Evolutionary conservation across 2,888 invertebrate species (phyloP).

Genomic region (Griposia aprilina): DNA sequence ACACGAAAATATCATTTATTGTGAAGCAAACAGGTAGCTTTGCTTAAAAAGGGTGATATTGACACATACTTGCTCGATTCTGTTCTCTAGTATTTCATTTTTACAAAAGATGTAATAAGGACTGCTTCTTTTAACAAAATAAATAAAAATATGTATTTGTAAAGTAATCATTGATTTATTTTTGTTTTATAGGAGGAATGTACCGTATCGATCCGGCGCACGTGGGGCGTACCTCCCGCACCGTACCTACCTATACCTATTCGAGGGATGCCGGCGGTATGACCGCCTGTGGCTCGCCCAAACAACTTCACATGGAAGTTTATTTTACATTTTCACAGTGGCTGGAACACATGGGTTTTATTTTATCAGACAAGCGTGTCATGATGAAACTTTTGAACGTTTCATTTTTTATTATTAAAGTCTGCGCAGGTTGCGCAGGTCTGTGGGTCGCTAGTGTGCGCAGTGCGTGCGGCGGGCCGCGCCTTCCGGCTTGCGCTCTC

Average conservation of each 20-base stretch:
- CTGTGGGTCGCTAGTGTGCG: slow-evolving; percentile 26
- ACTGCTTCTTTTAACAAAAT: too few species aligned
- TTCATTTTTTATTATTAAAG: slow-evolving; percentile 29
- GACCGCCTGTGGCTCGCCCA: neutral
- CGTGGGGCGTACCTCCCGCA: slow-evolving; percentile 5
- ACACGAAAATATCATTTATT: neutral
- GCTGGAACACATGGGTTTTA: neutral
- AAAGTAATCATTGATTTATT: neutral
- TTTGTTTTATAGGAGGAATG: neutral
- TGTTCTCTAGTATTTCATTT: neutral
- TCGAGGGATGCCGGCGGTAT: neutral
- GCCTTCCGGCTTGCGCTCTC: slow-evolving; percentile 58
- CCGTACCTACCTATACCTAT: neutral
- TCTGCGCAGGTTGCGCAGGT: slow-evolving; percentile 50
- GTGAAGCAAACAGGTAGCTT: slow-evolving; percentile 41
- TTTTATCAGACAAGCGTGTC: slow-evolving; percentile 10
- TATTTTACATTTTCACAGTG: neutral
- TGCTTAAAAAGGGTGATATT: slow-evolving; percentile 1
- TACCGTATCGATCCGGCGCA: slow-evolving; percentile 25
- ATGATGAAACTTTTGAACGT: neutral
- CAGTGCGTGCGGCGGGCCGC: slow-evolving; percentile 53
- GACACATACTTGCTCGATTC: neutral
- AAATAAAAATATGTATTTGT: too few species aligned
- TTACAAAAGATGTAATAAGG: neutral
- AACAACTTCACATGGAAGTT: slow-evolving; percentile 2